phyloP scores from a whole-genome alignment of 2,113 vertebrate genomes.

The Gulo gulo region DNA sequence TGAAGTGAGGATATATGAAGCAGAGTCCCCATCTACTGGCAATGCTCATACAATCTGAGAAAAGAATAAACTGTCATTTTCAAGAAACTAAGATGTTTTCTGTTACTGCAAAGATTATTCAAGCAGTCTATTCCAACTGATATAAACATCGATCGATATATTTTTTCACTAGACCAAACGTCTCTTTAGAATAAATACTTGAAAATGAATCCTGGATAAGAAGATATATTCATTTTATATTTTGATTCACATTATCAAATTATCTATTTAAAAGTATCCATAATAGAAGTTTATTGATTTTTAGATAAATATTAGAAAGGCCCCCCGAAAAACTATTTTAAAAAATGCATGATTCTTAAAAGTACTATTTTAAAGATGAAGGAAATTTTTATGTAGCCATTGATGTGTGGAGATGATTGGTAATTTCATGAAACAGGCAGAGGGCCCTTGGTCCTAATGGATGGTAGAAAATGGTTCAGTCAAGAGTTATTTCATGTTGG shows the following conservation, averaged over 20 bases:
- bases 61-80: no score
- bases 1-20: no score
- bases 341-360: background rate
- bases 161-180: background rate
- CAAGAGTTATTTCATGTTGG: background rate
- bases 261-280: background rate
- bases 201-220: background rate
- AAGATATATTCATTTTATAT: background rate
- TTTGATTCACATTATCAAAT: background rate
- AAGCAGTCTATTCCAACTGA: background rate
- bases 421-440: background rate
- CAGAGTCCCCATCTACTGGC: fast-evolving
- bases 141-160: no score
- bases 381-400: background rate
- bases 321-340: background rate
- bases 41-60: fast-evolving
- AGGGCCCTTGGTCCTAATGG: fast-evolving
- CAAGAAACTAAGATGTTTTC: background rate
- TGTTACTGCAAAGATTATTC: background rate
- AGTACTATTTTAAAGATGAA: background rate
- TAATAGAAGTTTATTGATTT: background rate
- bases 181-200: background rate
- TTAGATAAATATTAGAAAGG: background rate
- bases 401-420: background rate
- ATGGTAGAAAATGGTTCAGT: background rate